Evolutionary conservation across 2,888 invertebrate genomes (phyloP).

Genomic region (Melikaiella ostensackeni): DNA sequence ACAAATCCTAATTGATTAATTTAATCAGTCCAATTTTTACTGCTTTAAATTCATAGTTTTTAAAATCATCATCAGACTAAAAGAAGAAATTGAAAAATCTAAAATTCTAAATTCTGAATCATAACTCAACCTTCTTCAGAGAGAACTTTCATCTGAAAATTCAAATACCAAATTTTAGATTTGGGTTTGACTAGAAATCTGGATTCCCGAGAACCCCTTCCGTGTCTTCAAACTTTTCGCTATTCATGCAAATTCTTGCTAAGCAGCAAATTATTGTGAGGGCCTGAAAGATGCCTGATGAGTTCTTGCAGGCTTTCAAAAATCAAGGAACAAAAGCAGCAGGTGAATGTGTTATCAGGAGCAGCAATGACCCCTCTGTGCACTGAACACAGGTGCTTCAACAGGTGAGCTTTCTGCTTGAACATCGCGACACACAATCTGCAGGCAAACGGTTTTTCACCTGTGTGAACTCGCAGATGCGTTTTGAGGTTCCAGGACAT

Average conservation of each 20-base stretch:
- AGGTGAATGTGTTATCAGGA: constrained; percentile 88
- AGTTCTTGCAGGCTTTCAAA: constrained; percentile 92
- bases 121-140: no score
- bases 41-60: no score
- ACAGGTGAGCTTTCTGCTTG: constrained; percentile 92
- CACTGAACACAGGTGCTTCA: constrained; percentile 93
- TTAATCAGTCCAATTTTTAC: no score
- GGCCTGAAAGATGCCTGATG: constrained; percentile 91
- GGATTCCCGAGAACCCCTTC: constrained; percentile 50
- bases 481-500: constrained; percentile 96
- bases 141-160: background rate
- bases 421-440: constrained; percentile 94
- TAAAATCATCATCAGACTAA: no score
- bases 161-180: background rate
- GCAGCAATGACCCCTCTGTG: constrained; percentile 93
- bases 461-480: constrained; percentile 91
- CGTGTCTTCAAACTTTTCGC: constrained; percentile 68
- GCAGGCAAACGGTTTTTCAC: constrained; percentile 94
- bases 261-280: constrained; percentile 91
- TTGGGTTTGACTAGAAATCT: background rate
- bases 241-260: constrained; percentile 91
- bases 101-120: no score
- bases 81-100: no score
- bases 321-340: constrained; percentile 91
- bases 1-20: no score